These are phyloP conservation scores for Glaucidium brasilianum DNA, from an alignment of 2,113 vertebrate species.

Conservation along the genomic window DNA sequence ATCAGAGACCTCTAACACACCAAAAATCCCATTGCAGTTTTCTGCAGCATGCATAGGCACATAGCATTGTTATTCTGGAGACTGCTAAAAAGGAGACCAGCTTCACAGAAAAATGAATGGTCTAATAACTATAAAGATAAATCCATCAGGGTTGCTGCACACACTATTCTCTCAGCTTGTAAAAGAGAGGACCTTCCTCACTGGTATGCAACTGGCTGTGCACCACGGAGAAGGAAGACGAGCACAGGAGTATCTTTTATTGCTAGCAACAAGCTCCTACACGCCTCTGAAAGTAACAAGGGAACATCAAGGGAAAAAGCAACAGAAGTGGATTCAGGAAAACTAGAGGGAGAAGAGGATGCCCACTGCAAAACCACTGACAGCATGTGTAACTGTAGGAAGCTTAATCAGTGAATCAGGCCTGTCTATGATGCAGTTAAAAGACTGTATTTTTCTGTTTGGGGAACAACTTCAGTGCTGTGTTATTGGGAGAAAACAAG, in stretches of 20 bases:
- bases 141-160: not conserved
- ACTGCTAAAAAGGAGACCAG: not conserved
- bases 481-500: not conserved
- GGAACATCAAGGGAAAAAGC: not conserved
- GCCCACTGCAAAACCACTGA: not conserved
- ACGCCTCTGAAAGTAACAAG: not conserved
- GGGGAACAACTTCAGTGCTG: not conserved
- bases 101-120: not conserved
- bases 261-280: not conserved
- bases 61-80: not conserved
- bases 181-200: not conserved
- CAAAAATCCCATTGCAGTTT: not conserved
- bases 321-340: not conserved
- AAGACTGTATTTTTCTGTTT: not conserved
- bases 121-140: not conserved
- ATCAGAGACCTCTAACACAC: not conserved
- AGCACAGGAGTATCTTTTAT: not conserved
- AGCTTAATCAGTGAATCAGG: not conserved
- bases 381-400: not conserved
- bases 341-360: not conserved
- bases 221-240: fast-evolving
- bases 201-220: fast-evolving
- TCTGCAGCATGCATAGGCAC: not conserved
- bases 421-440: not conserved
- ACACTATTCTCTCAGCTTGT: not conserved